phyloP scores from a whole-genome alignment of 2,888 invertebrate genomes.

The Tineola bisselliella region DNA sequence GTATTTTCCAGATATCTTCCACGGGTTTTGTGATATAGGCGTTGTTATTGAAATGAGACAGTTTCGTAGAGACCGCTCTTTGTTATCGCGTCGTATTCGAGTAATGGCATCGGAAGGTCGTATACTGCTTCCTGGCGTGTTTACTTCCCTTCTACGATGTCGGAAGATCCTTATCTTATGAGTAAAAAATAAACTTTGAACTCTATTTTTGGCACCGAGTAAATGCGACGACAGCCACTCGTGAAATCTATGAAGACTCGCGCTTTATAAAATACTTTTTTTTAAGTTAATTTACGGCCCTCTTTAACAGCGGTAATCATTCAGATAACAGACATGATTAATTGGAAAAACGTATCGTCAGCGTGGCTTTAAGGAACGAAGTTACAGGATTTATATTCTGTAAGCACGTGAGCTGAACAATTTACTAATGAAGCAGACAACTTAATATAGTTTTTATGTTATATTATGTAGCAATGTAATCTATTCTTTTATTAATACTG shows the following conservation, averaged over 20 bases:
- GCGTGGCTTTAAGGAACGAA: slow-evolving; percentile 23
- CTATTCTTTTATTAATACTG: background rate
- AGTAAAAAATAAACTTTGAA: slow-evolving; percentile 7
- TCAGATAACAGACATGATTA: background rate
- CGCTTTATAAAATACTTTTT: background rate
- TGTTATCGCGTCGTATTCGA: slow-evolving; percentile 13
- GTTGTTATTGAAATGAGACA: slow-evolving; percentile 58
- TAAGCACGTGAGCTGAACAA: slow-evolving; percentile 38
- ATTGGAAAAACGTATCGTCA: slow-evolving; percentile 18
- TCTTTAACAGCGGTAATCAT: background rate
- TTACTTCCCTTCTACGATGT: slow-evolving; percentile 3
- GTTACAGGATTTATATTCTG: slow-evolving; percentile 25
- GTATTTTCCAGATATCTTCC: background rate
- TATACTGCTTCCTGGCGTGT: slow-evolving; percentile 14
- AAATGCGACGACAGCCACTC: background rate
- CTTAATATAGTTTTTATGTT: background rate
- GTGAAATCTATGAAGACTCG: background rate
- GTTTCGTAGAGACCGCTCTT: slow-evolving; percentile 28
- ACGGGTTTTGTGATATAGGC: slow-evolving; percentile 19
- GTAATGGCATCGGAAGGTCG: slow-evolving; percentile 11
- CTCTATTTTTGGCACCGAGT: background rate
- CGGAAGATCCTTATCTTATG: slow-evolving; percentile 5
- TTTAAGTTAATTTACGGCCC: background rate
- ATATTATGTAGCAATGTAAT: background rate
- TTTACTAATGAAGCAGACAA: slow-evolving; percentile 35